Evolutionary conservation across 2,113 vertebrate genomes (phyloP).

Genomic region (Sapayoa aenigma): DNA sequence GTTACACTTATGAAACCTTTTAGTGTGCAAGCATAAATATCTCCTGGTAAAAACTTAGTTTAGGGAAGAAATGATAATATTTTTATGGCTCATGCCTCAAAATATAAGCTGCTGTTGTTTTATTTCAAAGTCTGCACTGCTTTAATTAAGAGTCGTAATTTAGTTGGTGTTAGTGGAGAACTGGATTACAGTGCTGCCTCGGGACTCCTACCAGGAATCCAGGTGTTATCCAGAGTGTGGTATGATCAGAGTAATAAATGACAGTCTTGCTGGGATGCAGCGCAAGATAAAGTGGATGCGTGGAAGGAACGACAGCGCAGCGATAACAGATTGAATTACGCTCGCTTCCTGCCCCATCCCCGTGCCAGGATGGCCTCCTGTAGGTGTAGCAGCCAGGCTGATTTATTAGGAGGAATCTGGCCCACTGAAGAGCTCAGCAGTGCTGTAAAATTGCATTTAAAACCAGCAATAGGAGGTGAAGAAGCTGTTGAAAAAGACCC

Average conservation of each 20-base stretch:
- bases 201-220: neutral
- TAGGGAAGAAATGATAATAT: neutral
- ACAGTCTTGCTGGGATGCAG: neutral
- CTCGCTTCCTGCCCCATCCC: neutral
- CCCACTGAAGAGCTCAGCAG: neutral
- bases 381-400: neutral
- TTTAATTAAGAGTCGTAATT: neutral
- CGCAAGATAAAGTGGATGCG: neutral
- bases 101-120: neutral
- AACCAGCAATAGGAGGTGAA: neutral
- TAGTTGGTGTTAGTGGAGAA: neutral
- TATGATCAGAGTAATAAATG: neutral
- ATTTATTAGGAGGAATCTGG: neutral
- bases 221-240: neutral
- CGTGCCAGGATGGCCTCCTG: neutral
- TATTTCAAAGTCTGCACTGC: neutral
- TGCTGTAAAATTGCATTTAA: neutral
- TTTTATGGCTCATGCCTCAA: neutral
- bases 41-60: neutral
- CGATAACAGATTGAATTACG: neutral
- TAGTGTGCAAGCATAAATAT: neutral
- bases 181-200: neutral
- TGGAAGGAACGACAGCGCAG: neutral
- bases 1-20: neutral
- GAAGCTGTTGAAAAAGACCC: neutral